These are phyloP conservation scores for Gobio occitaniae DNA, from an alignment of 2,797 vertebrate genomes.

Conservation along the genomic window DNA sequence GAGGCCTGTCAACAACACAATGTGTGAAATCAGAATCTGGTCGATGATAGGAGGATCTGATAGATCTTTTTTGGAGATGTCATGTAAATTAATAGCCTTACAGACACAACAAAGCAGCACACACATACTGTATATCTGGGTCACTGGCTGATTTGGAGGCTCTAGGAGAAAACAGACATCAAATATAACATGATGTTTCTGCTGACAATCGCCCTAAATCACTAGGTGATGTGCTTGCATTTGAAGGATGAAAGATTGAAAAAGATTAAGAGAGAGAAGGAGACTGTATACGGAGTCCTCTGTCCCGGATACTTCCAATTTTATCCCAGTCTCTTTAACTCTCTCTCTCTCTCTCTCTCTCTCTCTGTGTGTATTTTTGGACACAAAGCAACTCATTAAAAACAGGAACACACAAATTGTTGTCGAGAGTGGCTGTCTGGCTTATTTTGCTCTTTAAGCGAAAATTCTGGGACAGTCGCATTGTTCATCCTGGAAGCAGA, in stretches of 20 bases:
- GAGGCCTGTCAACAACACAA: background rate
- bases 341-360: background rate
- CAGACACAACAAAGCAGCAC: slow-evolving; percentile 2
- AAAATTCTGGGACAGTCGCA: slow-evolving; percentile 1
- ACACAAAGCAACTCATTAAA: slow-evolving; percentile 23
- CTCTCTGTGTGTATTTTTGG: background rate
- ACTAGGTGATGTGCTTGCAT: background rate
- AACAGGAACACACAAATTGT: background rate
- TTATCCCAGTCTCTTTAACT: background rate
- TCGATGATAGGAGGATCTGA: background rate
- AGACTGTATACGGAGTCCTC: background rate
- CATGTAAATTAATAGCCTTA: background rate
- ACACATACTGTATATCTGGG: slow-evolving; percentile 1
- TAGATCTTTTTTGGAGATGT: background rate
- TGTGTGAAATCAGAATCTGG: background rate
- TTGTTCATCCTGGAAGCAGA: background rate
- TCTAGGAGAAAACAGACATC: slow-evolving; percentile 16
- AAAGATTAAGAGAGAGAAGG: background rate
- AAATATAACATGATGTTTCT: slow-evolving; percentile 5
- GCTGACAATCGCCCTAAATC: slow-evolving; percentile 17
- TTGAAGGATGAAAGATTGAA: slow-evolving; percentile 6
- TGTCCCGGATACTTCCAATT: background rate
- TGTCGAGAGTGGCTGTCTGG: background rate
- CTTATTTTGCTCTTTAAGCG: slow-evolving; percentile 6
- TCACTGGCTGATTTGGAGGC: slow-evolving; percentile 4